These are phyloP conservation scores for Aphidius ervi DNA, from an alignment of 1,140 invertebrate genomes.

Conservation along the genomic window DNA sequence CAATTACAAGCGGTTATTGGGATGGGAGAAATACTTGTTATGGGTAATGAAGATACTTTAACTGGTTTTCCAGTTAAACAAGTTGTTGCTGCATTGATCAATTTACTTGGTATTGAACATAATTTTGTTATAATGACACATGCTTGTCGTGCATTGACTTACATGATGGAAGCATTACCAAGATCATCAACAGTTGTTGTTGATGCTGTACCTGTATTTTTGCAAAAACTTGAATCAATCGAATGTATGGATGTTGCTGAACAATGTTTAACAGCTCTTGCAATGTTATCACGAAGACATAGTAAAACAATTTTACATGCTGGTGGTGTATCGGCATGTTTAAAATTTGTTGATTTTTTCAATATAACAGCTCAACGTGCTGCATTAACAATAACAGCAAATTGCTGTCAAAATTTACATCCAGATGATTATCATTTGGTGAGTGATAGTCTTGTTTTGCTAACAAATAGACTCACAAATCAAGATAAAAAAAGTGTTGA, in stretches of 20 bases:
- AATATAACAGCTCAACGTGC: constrained; percentile 94
- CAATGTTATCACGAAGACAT: constrained; percentile 94
- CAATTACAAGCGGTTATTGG: constrained; percentile 96
- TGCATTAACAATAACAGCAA: constrained; percentile 91
- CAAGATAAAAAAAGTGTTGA: constrained; percentile 98
- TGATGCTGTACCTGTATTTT: constrained; percentile 92
- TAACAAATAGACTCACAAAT: constrained; percentile 84
- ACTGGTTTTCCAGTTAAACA: constrained; percentile 97
- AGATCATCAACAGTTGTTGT: constrained; percentile 94
- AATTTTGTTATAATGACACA: constrained; percentile 99
- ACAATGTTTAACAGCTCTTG: constrained; percentile 91
- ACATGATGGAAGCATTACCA: constrained; percentile 98
- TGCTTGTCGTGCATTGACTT: constrained; percentile 94
- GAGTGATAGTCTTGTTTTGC: constrained; percentile 77
- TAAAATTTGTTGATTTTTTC: constrained; percentile 97
- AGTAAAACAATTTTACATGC: constrained; percentile 95
- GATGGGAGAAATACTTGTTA: constrained; percentile 97
- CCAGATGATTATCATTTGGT: constrained; percentile 92
- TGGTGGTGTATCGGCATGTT: constrained; percentile 87
- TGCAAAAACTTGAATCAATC: constrained; percentile 94
- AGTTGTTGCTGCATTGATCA: constrained; percentile 91
- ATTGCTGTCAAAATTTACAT: constrained; percentile 93
- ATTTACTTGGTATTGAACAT: constrained; percentile 85
- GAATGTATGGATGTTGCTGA: constrained; percentile 99
- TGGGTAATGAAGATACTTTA: constrained; percentile 99